phyloP scores from a whole-genome alignment of 2,888 invertebrate genomes.

The Diarsia brunnea region DNA sequence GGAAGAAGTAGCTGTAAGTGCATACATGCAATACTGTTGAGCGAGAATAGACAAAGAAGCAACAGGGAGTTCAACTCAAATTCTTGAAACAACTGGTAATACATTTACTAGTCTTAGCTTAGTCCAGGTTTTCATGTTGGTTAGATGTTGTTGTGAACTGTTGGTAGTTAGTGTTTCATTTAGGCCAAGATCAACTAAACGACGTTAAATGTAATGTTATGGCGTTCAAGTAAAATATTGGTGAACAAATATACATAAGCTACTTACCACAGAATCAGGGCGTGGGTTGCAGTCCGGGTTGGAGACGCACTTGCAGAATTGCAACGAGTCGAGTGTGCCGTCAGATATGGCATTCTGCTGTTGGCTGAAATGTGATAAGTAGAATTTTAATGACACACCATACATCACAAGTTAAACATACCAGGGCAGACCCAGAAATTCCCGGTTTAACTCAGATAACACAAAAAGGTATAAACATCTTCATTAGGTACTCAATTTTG shows the following conservation, averaged over 20 bases:
- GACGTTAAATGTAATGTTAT: not conserved
- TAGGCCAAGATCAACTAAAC: not conserved
- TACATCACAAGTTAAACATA: not conserved
- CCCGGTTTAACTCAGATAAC: not conserved
- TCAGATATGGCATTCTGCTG: slow-evolving; percentile 64
- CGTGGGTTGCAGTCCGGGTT: slow-evolving; percentile 77
- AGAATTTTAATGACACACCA: not conserved
- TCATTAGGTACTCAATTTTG: too few species aligned
- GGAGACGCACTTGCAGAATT: slow-evolving; percentile 82
- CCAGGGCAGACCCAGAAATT: not conserved
- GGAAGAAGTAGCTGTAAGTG: not conserved
- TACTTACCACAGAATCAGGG: slow-evolving; percentile 73
- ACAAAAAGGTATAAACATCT: not conserved
- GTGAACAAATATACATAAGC: too few species aligned
- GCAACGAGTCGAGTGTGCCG: slow-evolving; percentile 80
- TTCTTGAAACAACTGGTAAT: not conserved
- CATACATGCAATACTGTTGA: not conserved
- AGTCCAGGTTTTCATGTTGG: too few species aligned
- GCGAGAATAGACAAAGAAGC: not conserved
- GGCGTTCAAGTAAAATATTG: not conserved
- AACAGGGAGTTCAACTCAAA: not conserved
- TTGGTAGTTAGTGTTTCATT: not conserved
- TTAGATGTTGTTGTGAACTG: too few species aligned
- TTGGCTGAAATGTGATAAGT: slow-evolving; percentile 29
- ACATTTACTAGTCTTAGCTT: not conserved